These are phyloP conservation scores for Catocala nupta DNA, from an alignment of 2,888 invertebrate genomes.

Conservation along the genomic window DNA sequence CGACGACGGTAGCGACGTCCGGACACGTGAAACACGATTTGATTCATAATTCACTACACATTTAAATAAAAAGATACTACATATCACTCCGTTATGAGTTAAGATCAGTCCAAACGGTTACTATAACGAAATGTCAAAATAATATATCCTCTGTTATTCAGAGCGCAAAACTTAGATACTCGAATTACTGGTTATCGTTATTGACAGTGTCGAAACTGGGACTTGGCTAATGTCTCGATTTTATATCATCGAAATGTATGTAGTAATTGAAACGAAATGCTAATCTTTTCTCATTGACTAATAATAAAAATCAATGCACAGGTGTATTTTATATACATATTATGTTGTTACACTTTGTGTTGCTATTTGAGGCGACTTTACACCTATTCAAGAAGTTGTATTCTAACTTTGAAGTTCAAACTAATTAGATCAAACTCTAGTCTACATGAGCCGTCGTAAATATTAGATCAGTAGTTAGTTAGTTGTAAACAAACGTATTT, in stretches of 20 bases:
- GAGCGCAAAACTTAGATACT: constrained; percentile 57
- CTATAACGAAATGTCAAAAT: constrained; percentile 40
- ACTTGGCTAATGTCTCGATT: constrained; percentile 55
- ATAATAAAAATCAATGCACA: too few relatives aligned
- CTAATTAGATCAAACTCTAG: too few relatives aligned
- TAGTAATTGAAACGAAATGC: constrained; percentile 49
- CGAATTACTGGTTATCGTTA: constrained; percentile 51
- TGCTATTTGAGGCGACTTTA: too few relatives aligned
- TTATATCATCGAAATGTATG: constrained; percentile 28
- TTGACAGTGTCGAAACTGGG: constrained; percentile 55
- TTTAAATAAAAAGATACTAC: constrained; percentile 1
- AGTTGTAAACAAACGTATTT: too few relatives aligned
- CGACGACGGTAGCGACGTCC: neutral
- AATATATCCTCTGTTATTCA: constrained; percentile 45
- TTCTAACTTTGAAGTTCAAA: too few relatives aligned
- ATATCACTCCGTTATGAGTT: constrained; percentile 36
- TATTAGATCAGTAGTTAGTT: too few relatives aligned
- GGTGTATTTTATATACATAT: too few relatives aligned
- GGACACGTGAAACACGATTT: neutral
- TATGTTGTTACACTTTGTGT: too few relatives aligned
- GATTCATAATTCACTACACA: neutral
- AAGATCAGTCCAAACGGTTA: constrained; percentile 37
- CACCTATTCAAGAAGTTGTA: too few relatives aligned
- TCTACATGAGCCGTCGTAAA: too few relatives aligned
- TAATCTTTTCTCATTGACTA: too few relatives aligned